These are phyloP conservation scores for Gymnogyps californianus DNA, from an alignment of 2,113 vertebrate species.

Conservation along the genomic window DNA sequence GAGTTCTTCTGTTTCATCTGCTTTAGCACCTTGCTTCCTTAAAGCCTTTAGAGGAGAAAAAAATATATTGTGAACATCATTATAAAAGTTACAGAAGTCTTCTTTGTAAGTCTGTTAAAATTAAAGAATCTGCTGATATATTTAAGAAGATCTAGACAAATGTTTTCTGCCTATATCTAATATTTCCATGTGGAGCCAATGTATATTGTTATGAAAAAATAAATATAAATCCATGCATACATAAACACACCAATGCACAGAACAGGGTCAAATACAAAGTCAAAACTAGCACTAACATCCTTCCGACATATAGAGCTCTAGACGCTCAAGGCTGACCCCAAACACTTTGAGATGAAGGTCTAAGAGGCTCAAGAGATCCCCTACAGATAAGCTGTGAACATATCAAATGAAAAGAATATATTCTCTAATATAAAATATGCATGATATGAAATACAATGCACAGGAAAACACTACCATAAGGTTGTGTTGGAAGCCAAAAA, in stretches of 20 bases:
- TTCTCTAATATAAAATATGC: neutral
- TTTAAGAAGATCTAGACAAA: neutral
- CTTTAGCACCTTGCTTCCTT: slow-evolving; percentile 75
- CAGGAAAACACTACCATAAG: neutral
- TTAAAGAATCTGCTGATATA: neutral
- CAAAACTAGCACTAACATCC: neutral
- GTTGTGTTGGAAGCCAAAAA: neutral
- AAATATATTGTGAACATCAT: neutral
- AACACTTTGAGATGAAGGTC: neutral
- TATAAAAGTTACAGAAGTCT: neutral
- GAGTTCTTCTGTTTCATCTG: slow-evolving; percentile 70
- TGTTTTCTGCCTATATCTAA: neutral
- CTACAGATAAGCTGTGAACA: neutral
- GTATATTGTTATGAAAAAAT: neutral
- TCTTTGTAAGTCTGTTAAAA: neutral
- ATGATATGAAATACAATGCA: neutral
- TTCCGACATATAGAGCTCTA: neutral
- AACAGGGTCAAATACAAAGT: neutral
- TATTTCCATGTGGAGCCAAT: neutral
- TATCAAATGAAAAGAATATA: neutral
- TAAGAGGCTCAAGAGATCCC: neutral
- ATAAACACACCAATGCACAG: slow-evolving; percentile 1
- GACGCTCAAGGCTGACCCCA: neutral
- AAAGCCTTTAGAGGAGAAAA: slow-evolving; percentile 70
- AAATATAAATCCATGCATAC: neutral